These are phyloP conservation scores for Thunnus maccoyii DNA, from an alignment of 2,113 vertebrate species.

Conservation along the genomic window DNA sequence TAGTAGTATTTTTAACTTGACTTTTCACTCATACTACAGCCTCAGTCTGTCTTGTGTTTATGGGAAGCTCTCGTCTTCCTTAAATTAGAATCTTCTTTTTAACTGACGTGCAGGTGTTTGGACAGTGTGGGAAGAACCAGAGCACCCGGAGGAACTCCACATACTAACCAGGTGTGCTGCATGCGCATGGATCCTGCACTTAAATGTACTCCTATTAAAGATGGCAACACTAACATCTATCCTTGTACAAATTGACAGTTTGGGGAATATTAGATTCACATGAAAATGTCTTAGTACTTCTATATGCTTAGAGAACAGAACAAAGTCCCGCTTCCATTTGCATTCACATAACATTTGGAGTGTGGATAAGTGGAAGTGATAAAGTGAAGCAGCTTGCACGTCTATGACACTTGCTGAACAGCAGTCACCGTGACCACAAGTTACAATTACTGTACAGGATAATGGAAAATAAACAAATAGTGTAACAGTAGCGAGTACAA, in stretches of 20 bases:
- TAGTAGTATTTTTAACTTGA: constrained; percentile 36
- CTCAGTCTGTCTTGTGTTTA: background rate
- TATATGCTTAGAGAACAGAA: background rate
- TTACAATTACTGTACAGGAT: too few relatives aligned
- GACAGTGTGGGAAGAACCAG: constrained; percentile 4
- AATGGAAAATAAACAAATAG: too few relatives aligned
- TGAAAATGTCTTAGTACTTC: background rate
- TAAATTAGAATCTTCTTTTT: constrained; percentile 3
- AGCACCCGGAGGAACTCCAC: background rate
- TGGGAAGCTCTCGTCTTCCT: constrained; percentile 18
- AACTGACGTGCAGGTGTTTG: constrained; percentile 21
- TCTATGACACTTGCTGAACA: too few relatives aligned
- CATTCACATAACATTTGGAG: background rate
- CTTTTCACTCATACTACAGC: constrained; percentile 16
- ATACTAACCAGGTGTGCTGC: background rate
- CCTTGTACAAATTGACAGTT: background rate
- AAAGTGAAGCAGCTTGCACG: too few relatives aligned
- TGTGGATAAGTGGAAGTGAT: too few relatives aligned
- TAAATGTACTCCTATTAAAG: too few relatives aligned
- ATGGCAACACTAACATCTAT: background rate
- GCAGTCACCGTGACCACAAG: too few relatives aligned
- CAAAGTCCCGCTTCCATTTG: background rate
- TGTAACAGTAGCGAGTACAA: too few relatives aligned
- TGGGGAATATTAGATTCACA: background rate
- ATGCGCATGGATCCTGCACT: too few relatives aligned